Percentiles rank a stretch among this genome's conserved stretches.
Conservation (phyloP, 2,113 vertebrate species). For the Gavialis gangeticus region DNA sequence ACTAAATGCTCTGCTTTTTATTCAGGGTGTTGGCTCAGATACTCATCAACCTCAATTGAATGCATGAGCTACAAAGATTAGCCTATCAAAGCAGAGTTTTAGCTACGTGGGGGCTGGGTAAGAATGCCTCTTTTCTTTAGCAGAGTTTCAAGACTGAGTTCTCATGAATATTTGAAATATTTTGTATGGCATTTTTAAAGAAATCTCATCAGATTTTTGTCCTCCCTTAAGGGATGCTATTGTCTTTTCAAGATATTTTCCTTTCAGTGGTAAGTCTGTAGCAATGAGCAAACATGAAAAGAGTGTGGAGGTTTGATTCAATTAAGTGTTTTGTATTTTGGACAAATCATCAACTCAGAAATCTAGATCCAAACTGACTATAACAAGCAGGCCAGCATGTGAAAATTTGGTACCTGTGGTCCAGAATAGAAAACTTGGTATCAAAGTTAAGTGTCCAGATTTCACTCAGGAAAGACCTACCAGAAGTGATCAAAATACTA, state of each 20-base stretch:
- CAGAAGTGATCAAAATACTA: neutral
- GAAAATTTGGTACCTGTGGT: neutral
- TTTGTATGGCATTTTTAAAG: constrained; percentile 15
- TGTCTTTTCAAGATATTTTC: constrained; percentile 23
- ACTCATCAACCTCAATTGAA: neutral
- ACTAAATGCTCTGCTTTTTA: neutral
- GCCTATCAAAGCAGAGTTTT: constrained; percentile 3
- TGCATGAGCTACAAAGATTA: constrained; percentile 12
- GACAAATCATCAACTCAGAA: neutral
- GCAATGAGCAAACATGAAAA: neutral
- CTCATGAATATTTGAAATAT: constrained; percentile 59
- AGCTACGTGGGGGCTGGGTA: constrained; percentile 36
- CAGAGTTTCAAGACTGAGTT: constrained; percentile 31
- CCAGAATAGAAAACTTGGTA: neutral
- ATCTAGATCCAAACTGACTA: neutral
- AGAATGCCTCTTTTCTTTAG: constrained; percentile 58
- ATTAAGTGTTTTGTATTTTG: neutral
- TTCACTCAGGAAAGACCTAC: neutral
- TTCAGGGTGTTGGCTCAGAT: neutral
- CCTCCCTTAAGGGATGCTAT: constrained; percentile 36
- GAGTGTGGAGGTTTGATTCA: neutral
- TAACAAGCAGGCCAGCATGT: neutral
- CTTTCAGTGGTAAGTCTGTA: neutral
- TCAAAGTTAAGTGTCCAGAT: neutral
- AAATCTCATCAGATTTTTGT: constrained; percentile 41